Evolutionary conservation across 2,888 invertebrate genomes (phyloP).

Genomic region (Cheilosia vernalis): DNA sequence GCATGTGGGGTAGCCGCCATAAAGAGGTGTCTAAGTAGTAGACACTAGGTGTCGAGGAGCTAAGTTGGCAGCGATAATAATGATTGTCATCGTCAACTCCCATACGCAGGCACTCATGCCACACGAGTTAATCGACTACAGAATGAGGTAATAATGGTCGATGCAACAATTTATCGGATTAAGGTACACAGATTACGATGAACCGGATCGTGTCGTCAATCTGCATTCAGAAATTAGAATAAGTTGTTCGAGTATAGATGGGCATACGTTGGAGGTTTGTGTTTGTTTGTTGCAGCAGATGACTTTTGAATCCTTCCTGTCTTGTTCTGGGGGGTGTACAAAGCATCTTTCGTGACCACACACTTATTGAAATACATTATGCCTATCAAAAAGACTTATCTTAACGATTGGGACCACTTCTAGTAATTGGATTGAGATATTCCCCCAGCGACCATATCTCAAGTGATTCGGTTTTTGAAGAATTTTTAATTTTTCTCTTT

Average conservation of each 20-base stretch:
- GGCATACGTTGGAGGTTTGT: neutral
- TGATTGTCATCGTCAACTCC: constrained; percentile 50
- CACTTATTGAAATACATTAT: constrained; percentile 30
- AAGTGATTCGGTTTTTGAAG: constrained; percentile 44
- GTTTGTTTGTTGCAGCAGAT: neutral
- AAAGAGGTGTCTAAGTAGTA: constrained; percentile 28
- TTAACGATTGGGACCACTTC: constrained; percentile 66
- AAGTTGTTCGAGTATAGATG: constrained; percentile 12
- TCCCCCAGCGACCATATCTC: constrained; percentile 31
- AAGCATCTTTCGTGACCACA: neutral
- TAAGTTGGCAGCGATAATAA: constrained; percentile 49
- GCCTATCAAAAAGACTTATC: constrained; percentile 49
- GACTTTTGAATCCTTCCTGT: neutral
- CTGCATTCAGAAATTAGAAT: constrained; percentile 34
- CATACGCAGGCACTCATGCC: constrained; percentile 6
- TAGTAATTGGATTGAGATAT: constrained; percentile 59
- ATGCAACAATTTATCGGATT: constrained; percentile 45
- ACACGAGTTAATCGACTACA: constrained; percentile 29
- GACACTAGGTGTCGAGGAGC: constrained; percentile 45
- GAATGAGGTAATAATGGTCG: constrained; percentile 41
- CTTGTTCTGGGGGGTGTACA: constrained; percentile 9
- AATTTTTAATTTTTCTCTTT: constrained; percentile 46
- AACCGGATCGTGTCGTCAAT: constrained; percentile 7
- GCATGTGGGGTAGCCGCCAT: constrained; percentile 30
- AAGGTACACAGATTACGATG: constrained; percentile 28